phyloP scores from a whole-genome alignment of 35 echinoderm and acorn worm genomes.

The Ptychodera flava region DNA sequence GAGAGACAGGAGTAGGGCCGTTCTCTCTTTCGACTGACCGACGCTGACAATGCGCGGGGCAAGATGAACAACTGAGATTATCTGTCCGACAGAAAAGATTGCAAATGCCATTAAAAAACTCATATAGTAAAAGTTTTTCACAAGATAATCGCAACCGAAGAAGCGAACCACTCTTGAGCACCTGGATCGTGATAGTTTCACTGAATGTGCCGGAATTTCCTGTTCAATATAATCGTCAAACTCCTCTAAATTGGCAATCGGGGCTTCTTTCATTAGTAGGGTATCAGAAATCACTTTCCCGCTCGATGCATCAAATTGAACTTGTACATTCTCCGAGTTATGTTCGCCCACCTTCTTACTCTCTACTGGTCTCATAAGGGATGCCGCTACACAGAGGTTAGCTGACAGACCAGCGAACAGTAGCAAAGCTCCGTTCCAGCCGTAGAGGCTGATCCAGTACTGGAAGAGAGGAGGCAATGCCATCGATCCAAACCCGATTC shows the following conservation, averaged over 20 bases:
- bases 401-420: constrained; percentile 14
- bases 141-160: neutral
- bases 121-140: neutral
- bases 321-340: no score
- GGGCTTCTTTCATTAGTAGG: no score
- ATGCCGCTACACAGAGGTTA: neutral
- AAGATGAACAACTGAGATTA: neutral
- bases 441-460: neutral
- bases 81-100: neutral
- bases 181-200: no score
- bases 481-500: constrained; percentile 17
- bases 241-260: no score
- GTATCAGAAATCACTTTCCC: no score
- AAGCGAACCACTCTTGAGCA: no score
- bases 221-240: no score
- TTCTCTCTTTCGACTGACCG: neutral
- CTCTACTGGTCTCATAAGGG: neutral
- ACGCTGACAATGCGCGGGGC: neutral
- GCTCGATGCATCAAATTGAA: no score
- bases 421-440: constrained; percentile 23
- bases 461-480: constrained; percentile 23
- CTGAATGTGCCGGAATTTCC: no score
- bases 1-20: neutral
- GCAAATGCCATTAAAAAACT: neutral
- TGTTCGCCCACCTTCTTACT: no score